Base-by-base conservation (phyloP, 2,888 invertebrate genomes). In the Leucania comma region DNA sequence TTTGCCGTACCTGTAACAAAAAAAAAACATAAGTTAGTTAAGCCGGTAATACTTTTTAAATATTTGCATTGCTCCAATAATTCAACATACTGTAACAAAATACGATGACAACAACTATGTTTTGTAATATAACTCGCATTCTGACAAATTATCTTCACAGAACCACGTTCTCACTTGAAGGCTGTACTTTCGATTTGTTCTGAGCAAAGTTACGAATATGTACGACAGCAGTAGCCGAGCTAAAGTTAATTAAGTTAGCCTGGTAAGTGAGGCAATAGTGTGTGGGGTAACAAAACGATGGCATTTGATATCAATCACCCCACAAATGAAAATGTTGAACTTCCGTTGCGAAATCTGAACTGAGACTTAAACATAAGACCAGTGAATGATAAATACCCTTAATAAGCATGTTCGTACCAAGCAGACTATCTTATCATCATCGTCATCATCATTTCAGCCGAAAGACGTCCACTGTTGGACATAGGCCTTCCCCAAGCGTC, bases 1-100 rank as follows among this genome's bases (percentile, higher is more conserved):
- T n/a, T 48, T 32, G 12, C 22, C 14, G n/a, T 75, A 75, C 75
- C 75, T 75, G 78, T 5, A 75, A 75, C 78, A 75, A 75, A 35
- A 69, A 32, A n/a, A 53, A 48, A 58, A 42, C 50, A 57, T 32
- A 46, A 12, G 22, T 73, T 42, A 68, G n/a, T 48, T 14, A 35
- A 22, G 26, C 14, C 17, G 4, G 29, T 1, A 1, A 38, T 20
- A 14, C 42, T 17, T 24, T 50, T 17, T 20, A 14, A 14, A 46
- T 32, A 17, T 38, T 20, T 22, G 4, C 26, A 24, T 54, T 58
- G 61, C 22, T 65, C 35, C n/a, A 63, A 54, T 57, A 53, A 26
- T 57, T 20, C n/a, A 58, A 17, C 26, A 48, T 20, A 50, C 1
- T 68, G 50, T n/a, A 64, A 56, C 29, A 35, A 50, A 72, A 73